Evolutionary conservation across 2,888 invertebrate genomes (phyloP).

Genomic region (Furcula furcula): DNA sequence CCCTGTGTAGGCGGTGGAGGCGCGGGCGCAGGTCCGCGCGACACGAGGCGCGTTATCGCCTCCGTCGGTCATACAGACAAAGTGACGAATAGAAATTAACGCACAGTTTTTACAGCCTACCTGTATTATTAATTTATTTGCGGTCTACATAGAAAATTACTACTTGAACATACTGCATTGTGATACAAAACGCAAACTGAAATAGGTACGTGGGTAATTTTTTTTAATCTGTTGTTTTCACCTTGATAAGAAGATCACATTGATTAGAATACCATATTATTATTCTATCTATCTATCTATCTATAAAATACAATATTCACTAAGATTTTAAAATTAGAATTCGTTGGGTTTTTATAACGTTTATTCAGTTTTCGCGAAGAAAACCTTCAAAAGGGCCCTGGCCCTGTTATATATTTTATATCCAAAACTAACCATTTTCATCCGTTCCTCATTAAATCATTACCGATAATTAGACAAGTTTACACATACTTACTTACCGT

Average conservation of each 20-base stretch:
- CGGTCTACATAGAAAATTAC: slow-evolving; percentile 40
- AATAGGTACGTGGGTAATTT: neutral
- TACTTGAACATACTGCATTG: slow-evolving; percentile 28
- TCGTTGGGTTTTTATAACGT: no score
- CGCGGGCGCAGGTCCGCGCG: slow-evolving; percentile 55
- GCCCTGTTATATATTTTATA: no score
- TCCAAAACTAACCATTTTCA: no score
- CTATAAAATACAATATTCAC: no score
- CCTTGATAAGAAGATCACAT: no score
- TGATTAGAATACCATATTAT: no score
- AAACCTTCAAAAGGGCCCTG: no score
- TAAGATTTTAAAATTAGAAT: no score
- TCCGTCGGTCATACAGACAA: slow-evolving; percentile 53
- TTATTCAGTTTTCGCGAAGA: no score
- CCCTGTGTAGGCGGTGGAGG: slow-evolving; percentile 45
- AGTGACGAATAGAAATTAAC: slow-evolving; percentile 64
- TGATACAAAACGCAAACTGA: slow-evolving; percentile 13
- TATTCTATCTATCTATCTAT: no score
- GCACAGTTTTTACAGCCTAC: slow-evolving; percentile 55
- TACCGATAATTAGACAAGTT: neutral
- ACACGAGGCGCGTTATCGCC: slow-evolving; percentile 72
- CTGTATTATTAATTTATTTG: slow-evolving; percentile 45
- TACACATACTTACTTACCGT: neutral
- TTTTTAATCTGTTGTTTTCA: no score
- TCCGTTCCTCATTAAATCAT: neutral